phyloP scores from a whole-genome alignment of 2,113 vertebrate species.

The Pituophis catenifer region DNA sequence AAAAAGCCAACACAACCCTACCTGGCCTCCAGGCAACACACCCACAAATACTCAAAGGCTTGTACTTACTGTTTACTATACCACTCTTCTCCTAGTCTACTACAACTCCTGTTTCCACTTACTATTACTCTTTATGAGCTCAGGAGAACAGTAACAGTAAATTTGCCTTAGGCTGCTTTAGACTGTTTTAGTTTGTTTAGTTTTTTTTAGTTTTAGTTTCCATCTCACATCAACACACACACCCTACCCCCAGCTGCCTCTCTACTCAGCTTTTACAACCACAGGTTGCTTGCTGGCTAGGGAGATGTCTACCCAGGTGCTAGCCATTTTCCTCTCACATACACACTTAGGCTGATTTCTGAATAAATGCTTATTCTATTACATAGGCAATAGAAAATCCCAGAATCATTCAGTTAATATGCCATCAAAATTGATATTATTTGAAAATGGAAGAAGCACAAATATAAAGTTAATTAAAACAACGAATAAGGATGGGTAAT shows the following conservation, averaged over 20 bases:
- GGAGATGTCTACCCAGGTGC: not conserved
- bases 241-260: too few relatives aligned
- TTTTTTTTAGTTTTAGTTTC: too few relatives aligned
- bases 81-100: not conserved
- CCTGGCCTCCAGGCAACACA: not conserved
- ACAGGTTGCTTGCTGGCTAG: not conserved
- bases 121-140: not conserved
- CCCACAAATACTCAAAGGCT: not conserved
- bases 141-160: not conserved
- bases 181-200: not conserved
- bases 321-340: not conserved
- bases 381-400: not conserved
- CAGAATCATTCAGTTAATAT: not conserved
- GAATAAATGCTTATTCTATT: not conserved
- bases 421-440: not conserved
- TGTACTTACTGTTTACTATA: not conserved
- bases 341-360: not conserved
- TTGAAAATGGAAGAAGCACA: not conserved
- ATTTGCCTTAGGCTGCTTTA: not conserved
- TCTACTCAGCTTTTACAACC: not conserved
- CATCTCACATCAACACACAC: too few relatives aligned
- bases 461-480: not conserved
- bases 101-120: not conserved
- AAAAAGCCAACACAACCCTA: not conserved
- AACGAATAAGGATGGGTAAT: not conserved